Percentiles rank a stretch among this genome's conserved stretches.
Conservation (phyloP, 2,113 vertebrate genomes). For the human (Homo sapiens) region GRCh38 chr5:78505501-78506000, state of each 20-base stretch:
- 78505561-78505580: neutral
- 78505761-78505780: neutral
- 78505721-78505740: neutral
- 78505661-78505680: neutral
- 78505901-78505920: neutral
- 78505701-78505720: neutral
- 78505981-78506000: too few species aligned
- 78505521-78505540: neutral
- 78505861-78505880: neutral
- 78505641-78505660: neutral
- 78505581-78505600: neutral
- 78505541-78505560: neutral
- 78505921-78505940: neutral
- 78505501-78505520: neutral
- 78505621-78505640: neutral
- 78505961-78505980: neutral
- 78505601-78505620: neutral
- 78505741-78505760: neutral
- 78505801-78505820: neutral
- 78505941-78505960: neutral
- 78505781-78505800: neutral
- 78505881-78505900: neutral
- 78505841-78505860: neutral
- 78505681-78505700: neutral
- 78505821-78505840: neutral